phyloP scores from a whole-genome alignment of 2,113 vertebrate genomes.

The Arvicanthis niloticus region DNA sequence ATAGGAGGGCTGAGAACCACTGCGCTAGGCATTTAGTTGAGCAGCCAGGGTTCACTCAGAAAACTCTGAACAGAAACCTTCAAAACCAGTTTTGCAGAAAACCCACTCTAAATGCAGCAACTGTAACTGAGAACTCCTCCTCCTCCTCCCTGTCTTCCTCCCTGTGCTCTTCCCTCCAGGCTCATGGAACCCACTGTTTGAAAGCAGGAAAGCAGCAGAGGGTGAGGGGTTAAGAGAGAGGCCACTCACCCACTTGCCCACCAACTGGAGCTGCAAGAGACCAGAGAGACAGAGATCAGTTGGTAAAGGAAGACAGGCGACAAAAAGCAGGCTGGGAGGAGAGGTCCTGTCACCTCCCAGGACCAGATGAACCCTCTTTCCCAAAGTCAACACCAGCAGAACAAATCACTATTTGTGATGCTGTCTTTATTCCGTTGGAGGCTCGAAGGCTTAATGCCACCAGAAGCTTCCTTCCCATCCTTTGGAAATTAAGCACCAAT shows the following conservation, averaged over 20 bases:
- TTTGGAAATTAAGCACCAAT: background rate
- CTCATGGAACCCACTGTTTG: background rate
- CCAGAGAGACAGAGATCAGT: slow-evolving; percentile 20
- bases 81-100: slow-evolving; percentile 28
- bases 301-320: background rate
- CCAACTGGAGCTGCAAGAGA: slow-evolving; percentile 65
- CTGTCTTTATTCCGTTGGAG: background rate
- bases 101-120: background rate
- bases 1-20: background rate
- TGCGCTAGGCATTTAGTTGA: background rate
- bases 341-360: background rate
- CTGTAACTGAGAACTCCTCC: background rate
- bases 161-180: background rate
- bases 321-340: background rate
- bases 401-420: background rate
- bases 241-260: slow-evolving; percentile 65
- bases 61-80: slow-evolving; percentile 16
- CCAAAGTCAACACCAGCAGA: background rate
- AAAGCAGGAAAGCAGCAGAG: background rate
- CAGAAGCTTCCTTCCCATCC: background rate
- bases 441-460: background rate
- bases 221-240: background rate
- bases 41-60: background rate
- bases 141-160: background rate
- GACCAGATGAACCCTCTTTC: background rate